phyloP scores from a whole-genome alignment of 1,140 invertebrate genomes.

The Asbolus verrucosus region DNA sequence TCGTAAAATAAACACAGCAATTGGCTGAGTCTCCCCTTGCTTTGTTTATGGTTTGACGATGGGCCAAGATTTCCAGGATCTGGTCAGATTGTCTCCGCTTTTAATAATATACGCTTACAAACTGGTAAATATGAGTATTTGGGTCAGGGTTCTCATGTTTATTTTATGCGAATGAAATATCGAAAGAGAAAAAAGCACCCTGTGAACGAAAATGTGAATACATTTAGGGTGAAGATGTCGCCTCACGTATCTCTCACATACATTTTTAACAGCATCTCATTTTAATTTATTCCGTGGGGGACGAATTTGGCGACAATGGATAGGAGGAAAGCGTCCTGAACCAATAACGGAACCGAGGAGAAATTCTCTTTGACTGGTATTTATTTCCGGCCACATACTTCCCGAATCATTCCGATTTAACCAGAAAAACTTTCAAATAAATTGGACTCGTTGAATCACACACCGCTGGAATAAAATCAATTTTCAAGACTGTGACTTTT shows the following conservation, averaged over 20 bases:
- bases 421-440: conserved; percentile 29
- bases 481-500: conserved; percentile 30
- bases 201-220: background rate
- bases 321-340: too few relatives aligned
- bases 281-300: conserved; percentile 12
- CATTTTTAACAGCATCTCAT: background rate
- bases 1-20: background rate
- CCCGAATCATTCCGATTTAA: conserved; percentile 11
- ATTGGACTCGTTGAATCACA: conserved; percentile 21
- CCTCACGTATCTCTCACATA: background rate
- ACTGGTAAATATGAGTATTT: conserved; percentile 40
- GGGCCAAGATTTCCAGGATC: conserved; percentile 32
- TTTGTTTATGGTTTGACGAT: conserved; percentile 34
- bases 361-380: too few relatives aligned
- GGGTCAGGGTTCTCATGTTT: conserved; percentile 40
- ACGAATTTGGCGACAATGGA: background rate
- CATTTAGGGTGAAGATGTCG: conserved; percentile 3
- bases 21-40: conserved; percentile 19
- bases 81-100: conserved; percentile 41
- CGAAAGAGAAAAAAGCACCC: background rate
- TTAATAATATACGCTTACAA: conserved; percentile 42
- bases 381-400: conserved; percentile 27
- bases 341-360: background rate
- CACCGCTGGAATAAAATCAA: conserved; percentile 26
- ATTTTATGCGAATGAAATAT: conserved; percentile 25